Percentiles rank a stretch among this genome's conserved stretches.
Evolutionary conservation across 1,140 invertebrate species (phyloP).

Genomic region (Apis dorsata): DNA sequence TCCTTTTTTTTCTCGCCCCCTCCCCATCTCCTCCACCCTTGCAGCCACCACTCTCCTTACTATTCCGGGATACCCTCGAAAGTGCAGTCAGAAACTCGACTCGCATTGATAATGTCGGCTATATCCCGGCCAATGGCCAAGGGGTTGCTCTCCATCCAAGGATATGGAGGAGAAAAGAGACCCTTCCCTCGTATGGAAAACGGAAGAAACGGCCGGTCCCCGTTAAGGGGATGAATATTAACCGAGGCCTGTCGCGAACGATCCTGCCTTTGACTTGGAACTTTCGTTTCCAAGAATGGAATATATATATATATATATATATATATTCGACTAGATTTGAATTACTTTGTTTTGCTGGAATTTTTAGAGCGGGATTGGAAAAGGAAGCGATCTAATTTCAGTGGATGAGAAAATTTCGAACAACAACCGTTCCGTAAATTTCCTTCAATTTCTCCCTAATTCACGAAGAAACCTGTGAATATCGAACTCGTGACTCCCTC

Average conservation of each 20-base stretch:
- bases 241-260: constrained; percentile 33
- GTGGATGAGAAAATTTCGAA: no score
- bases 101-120: constrained; percentile 64
- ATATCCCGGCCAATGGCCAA: constrained; percentile 42
- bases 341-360: not conserved
- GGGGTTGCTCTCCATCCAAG: not conserved
- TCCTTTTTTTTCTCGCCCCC: not conserved
- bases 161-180: constrained; percentile 9
- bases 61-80: constrained; percentile 61
- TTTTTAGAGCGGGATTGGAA: not conserved
- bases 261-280: constrained; percentile 18
- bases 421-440: no score
- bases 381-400: no score
- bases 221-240: constrained; percentile 58
- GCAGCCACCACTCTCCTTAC: constrained; percentile 56
- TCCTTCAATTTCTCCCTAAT: no score
- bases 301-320: no score
- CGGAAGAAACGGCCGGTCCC: constrained; percentile 31
- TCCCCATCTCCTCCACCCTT: not conserved
- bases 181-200: not conserved
- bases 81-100: constrained; percentile 61
- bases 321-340: not conserved
- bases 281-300: not conserved
- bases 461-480: no score
- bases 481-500: no score